Base-by-base conservation (phyloP, 2,113 vertebrate species). In the Megaleporinus macrocephalus region DNA sequence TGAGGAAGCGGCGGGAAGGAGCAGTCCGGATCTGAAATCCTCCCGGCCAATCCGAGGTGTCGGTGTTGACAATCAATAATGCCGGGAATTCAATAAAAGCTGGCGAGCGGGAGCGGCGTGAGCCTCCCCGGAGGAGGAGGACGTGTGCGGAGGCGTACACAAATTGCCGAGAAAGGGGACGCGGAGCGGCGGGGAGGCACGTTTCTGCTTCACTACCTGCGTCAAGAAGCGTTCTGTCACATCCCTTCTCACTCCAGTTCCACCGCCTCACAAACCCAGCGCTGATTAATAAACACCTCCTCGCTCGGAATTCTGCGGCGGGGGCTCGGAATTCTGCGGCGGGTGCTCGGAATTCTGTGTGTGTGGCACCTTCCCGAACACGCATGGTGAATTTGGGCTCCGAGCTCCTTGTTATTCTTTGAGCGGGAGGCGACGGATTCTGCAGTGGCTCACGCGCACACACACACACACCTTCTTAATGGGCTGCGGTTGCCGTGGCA, bases 161-260 rank as follows among this genome's bases (percentile, higher is more conserved):
- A 47, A 89, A 89, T 88, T 82, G 86, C 70, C 65, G 61, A 63
- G 27, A 79, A 44, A 57, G 51, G 68, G 57, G 78, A 83, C 10
- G 22, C 15, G 18, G 81, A 86, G 86, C 71, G 79, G 87, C 86
- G 84, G 80, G 83, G 88, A 86, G 80, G 82, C 75, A 59, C 74
- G 75, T 47, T 84, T 82, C 57, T 88, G 82, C 87, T 87, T 75
- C n/a, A 73, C 78, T 81, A 85, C 80, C 47, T 22, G 77, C 80
- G 33, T 83, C 85, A 87, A 87, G 82, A 85, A 86, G 84, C 82
- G 77, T 6, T 41, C 77, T 82, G 86, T 87, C 87, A 79, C 61
- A 47, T 57, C 82, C 73, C 0, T 4, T 68, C 75, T 22, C 66
- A 59, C 4, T 55, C 63, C 83, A 78, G 83, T 89, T 84, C 79